These are phyloP conservation scores for Spea bombifrons DNA, from an alignment of 2,113 vertebrate species.

Conservation along the genomic window DNA sequence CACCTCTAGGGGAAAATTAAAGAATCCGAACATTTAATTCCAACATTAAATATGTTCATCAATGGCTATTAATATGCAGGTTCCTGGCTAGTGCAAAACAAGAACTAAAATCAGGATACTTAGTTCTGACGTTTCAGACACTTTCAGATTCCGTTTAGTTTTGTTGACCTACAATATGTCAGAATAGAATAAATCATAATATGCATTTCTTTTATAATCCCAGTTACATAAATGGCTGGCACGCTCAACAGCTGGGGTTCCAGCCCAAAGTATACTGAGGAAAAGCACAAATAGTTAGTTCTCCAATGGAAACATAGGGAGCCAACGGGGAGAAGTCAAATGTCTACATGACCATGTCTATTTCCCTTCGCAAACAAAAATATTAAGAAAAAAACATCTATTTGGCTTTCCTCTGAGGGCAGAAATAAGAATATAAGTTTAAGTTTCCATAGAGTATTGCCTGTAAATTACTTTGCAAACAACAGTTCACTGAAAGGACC, in stretches of 20 bases:
- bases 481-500: conserved; percentile 6
- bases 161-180: no score
- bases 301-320: background rate
- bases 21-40: no score
- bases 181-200: no score
- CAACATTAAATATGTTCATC: no score
- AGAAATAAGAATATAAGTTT: background rate
- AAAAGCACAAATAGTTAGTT: background rate
- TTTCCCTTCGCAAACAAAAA: conserved; percentile 16
- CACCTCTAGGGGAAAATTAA: no score
- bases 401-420: background rate
- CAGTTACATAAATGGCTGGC: background rate
- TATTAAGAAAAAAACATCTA: no score
- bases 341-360: background rate
- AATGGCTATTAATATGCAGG: no score
- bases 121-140: no score
- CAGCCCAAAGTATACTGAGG: background rate
- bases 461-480: conserved; percentile 1
- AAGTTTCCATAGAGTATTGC: conserved; percentile 8
- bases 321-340: background rate
- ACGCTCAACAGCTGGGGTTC: background rate
- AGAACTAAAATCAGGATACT: no score
- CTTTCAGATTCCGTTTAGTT: no score
- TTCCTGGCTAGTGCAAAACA: no score
- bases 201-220: no score